Percentiles rank a stretch among this genome's conserved stretches.
These are phyloP conservation scores for Cathartes aura DNA, from an alignment of 2,113 vertebrate species.

Conservation along the genomic window DNA sequence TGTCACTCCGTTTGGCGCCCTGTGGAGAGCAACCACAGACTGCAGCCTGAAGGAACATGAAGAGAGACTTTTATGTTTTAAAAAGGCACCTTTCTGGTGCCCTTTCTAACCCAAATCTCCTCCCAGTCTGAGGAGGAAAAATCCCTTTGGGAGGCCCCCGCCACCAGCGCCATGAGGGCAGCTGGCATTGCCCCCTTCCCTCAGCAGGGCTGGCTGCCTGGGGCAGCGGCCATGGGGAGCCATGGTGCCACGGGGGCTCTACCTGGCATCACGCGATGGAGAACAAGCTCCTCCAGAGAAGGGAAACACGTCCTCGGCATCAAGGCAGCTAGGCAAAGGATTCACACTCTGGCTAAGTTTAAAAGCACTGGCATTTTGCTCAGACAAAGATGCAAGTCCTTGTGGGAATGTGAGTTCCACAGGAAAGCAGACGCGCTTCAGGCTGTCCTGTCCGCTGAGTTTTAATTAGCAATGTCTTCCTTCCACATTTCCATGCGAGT, in stretches of 20 bases:
- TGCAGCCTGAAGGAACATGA: background rate
- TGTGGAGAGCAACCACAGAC: background rate
- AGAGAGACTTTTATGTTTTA: background rate
- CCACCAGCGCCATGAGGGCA: background rate
- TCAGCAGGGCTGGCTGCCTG: background rate
- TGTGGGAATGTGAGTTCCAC: background rate
- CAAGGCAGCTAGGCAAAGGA: background rate
- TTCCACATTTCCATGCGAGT: background rate
- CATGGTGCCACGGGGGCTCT: background rate
- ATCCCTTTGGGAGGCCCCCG: background rate
- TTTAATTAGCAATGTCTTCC: background rate
- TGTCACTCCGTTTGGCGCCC: background rate
- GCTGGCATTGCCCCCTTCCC: background rate
- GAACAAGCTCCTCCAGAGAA: background rate
- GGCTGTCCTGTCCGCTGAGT: background rate
- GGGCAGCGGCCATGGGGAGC: background rate
- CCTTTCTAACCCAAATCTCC: background rate
- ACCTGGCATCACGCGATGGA: rapidly evolving
- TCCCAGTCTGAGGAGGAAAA: background rate
- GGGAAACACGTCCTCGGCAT: rapidly evolving
- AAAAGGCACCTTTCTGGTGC: background rate
- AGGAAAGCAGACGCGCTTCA: background rate
- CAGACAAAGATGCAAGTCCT: background rate
- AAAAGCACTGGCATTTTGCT: background rate
- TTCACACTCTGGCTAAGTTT: background rate